Base-by-base conservation (phyloP, 2,797 vertebrate species). In the Coilia nasus region DNA sequence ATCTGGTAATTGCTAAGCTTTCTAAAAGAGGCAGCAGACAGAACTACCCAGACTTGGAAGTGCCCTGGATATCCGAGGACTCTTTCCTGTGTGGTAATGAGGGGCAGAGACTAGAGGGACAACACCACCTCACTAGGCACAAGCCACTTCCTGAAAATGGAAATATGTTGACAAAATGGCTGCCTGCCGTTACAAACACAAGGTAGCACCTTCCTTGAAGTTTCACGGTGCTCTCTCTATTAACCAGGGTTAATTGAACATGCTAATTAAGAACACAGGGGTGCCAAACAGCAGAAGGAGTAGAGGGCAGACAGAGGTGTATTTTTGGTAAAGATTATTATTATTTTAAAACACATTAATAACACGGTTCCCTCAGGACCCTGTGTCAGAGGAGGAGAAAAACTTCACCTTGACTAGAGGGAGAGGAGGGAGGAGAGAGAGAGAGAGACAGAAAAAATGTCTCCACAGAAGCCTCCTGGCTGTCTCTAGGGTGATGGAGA, bases 161-260 rank as follows among this genome's bases (percentile, higher is more conserved):
- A 84, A 82, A 90, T 81, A 85, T 88, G 92, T 92, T 93, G 92
- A 67, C 90, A 89, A 91, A 92, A 90, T 19, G 59, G 60, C 88
- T 91, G 92, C 93, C 93, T 84, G 87, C 90, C 91, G 90, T 83
- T 81, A 41, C 31, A 12, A 31, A 12, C 3, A 4, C 25, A 25
- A 14, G 82, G 15, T 60, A 54, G 85, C 89, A 82, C 87, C 54
- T 21, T 64, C 31, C 17, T 11, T 57, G 91, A 89, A 93, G 89
- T 91, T 75, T 75, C 17, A 1, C 93, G 88, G 81, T 62, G 83
- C 83, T 87, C 82, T 89, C 84, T 87, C 91, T 92, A 93, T 96
- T 94, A 94, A 91, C 91, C 87, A 88, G 92, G 95, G 95, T 94
- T 96, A 96, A 95, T 95, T 95, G 95, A 93, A 94, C 91, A 91